Evolutionary conservation across 2,797 vertebrate genomes (phyloP).

Genomic region (Perodicticus potto): DNA sequence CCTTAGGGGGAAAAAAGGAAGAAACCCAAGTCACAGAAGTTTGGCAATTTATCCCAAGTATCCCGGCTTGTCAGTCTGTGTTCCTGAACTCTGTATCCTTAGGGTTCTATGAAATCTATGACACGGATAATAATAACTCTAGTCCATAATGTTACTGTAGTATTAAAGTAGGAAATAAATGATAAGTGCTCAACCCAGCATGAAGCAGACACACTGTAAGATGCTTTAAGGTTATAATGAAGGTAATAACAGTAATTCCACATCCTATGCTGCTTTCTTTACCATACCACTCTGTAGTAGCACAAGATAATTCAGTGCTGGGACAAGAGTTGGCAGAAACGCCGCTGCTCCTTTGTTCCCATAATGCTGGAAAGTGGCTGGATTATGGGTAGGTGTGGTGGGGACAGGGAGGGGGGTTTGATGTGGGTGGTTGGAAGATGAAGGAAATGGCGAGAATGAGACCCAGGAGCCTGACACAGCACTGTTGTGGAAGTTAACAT

Average conservation of each 20-base stretch:
- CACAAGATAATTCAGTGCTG: neutral
- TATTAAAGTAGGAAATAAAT: slow-evolving; percentile 60
- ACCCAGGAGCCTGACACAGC: neutral
- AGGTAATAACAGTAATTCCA: slow-evolving; percentile 46
- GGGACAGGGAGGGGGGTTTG: neutral
- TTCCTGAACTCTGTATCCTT: neutral
- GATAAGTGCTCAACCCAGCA: slow-evolving; percentile 34
- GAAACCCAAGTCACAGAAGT: neutral
- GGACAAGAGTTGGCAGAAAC: neutral
- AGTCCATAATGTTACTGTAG: slow-evolving; percentile 2
- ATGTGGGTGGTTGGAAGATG: neutral
- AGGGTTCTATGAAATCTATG: slow-evolving; percentile 48
- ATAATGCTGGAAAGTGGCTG: neutral
- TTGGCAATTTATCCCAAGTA: neutral
- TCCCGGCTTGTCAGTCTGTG: slow-evolving; percentile 10
- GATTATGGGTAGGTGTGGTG: neutral
- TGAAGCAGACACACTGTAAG: slow-evolving; percentile 43
- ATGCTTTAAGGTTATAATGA: slow-evolving; percentile 38
- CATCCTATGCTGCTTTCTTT: slow-evolving; percentile 3
- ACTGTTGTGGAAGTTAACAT: slow-evolving; percentile 12
- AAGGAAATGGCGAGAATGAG: neutral
- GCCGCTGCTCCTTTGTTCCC: slow-evolving; percentile 26
- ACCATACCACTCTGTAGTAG: neutral
- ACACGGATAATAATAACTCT: slow-evolving; percentile 35
- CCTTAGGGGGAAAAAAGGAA: neutral